Base-by-base conservation (phyloP, 2,113 vertebrate species). In the Tringa solitaria region DNA sequence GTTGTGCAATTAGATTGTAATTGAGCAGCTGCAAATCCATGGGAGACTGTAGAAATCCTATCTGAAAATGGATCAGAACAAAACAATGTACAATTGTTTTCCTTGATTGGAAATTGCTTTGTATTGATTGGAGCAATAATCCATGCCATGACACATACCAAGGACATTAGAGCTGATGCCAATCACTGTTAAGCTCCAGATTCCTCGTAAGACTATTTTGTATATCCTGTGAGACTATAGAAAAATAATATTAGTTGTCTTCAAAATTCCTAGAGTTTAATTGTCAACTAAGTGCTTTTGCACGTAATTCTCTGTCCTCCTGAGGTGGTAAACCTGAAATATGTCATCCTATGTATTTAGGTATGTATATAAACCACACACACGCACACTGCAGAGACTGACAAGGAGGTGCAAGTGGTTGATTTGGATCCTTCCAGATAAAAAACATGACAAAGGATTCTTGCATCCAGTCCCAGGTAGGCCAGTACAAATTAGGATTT, bases 1-100 rank as follows among this genome's bases (percentile, higher is more conserved):
- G 50, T 54, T 43, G 30, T n/a, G 51, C 56, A 92, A 81, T 93
- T 91, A 90, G 48, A 5, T 33, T 67, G 60, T 69, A 92, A 84
- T 14, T 90, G 91, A 86, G 57, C 77, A 89, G 81, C 84, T 95
- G 95, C 86, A 94, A 90, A 95, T 77, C 93, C 64, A 64, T 43
- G 53, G 85, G 85, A 84, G 50, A 39, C 41, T 84, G 48, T 17
- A 75, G 78, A 87, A 87, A 78, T 70, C 9, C 35, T 70, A 45
- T 95, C 75, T 90, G 86, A 56, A 90, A 94, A 86, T 54, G 77
- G 63, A 75, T 80, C 73, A 90, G 74, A 85, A 76, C 54, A 92
- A 91, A 76, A 57, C 65, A 12, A 24, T 45, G 53, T 64, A 39
- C 73, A 84, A 26, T 80, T 89, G 60, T 90, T 90, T 82, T 50